phyloP scores from a whole-genome alignment of 1,140 invertebrate species.

The Ceratosolen solmsi region DNA sequence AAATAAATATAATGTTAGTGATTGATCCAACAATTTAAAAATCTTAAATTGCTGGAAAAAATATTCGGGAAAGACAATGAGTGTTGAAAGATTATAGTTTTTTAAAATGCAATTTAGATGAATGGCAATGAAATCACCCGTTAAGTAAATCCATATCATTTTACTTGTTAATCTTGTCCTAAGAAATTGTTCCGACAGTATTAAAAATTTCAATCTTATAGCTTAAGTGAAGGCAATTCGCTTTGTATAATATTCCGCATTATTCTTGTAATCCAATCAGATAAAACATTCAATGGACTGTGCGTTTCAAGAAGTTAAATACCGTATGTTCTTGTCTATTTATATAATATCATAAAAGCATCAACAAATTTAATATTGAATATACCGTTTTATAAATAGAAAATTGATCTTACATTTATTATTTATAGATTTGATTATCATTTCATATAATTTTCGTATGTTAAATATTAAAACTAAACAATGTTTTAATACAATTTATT shows the following conservation, averaged over 20 bases:
- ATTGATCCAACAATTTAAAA: too few species aligned
- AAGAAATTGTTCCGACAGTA: not conserved
- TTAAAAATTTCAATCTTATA: not conserved
- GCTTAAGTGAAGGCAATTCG: slow-evolving; percentile 1
- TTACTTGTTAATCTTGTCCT: not conserved
- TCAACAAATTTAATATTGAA: not conserved
- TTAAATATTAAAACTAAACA: not conserved
- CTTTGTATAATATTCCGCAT: not conserved
- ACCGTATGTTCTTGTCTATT: not conserved
- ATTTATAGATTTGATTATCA: not conserved
- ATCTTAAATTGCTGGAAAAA: too few species aligned
- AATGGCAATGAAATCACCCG: not conserved
- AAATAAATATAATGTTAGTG: too few species aligned
- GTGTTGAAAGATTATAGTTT: not conserved
- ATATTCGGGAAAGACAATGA: too few species aligned
- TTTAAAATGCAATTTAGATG: not conserved
- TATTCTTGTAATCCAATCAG: slow-evolving; percentile 15
- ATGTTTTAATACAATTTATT: not conserved
- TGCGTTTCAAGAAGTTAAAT: not conserved
- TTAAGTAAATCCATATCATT: not conserved
- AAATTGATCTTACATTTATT: not conserved
- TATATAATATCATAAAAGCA: not conserved
- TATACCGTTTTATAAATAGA: not conserved
- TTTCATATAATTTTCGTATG: not conserved
- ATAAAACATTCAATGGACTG: not conserved